phyloP scores from a whole-genome alignment of 2,797 vertebrate genomes.

The Rhinogobio ventralis region DNA sequence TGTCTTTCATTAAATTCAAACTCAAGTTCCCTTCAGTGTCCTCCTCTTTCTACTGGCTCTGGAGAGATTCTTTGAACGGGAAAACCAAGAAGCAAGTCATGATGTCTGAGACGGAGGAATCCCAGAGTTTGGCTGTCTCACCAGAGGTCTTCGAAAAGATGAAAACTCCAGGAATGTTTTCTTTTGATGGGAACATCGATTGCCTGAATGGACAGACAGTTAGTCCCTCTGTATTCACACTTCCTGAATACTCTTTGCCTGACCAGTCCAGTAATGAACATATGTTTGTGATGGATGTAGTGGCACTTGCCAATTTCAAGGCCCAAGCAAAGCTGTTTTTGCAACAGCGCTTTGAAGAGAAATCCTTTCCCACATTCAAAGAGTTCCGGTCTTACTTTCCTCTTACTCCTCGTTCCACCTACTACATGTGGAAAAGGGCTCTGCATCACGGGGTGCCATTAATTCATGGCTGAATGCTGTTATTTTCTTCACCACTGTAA shows the following conservation, averaged over 20 bases:
- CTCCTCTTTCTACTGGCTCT: constrained; percentile 88
- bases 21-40: constrained; percentile 88
- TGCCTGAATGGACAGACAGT: constrained; percentile 44
- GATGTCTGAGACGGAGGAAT: constrained; percentile 31
- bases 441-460: constrained; percentile 91
- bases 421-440: constrained; percentile 99
- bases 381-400: constrained; percentile 93
- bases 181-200: constrained; percentile 55
- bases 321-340: constrained; percentile 95
- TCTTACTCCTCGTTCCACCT: constrained; percentile 92
- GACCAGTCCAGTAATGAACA: constrained; percentile 72
- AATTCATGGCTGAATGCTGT: constrained; percentile 79
- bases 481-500: neutral
- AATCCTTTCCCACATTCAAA: constrained; percentile 93
- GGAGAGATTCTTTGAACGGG: constrained; percentile 75
- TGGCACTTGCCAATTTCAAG: constrained; percentile 91
- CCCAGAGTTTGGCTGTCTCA: constrained; percentile 17
- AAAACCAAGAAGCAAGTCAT: constrained; percentile 47
- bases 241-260: constrained; percentile 62
- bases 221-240: constrained; percentile 53
- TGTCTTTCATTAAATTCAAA: constrained; percentile 89
- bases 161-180: constrained; percentile 20
- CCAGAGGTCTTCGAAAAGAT: constrained; percentile 34
- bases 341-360: constrained; percentile 92
- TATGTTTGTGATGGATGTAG: constrained; percentile 88